Conservation (phyloP, 1,140 invertebrate species). For the Drosophila pandora region DNA sequence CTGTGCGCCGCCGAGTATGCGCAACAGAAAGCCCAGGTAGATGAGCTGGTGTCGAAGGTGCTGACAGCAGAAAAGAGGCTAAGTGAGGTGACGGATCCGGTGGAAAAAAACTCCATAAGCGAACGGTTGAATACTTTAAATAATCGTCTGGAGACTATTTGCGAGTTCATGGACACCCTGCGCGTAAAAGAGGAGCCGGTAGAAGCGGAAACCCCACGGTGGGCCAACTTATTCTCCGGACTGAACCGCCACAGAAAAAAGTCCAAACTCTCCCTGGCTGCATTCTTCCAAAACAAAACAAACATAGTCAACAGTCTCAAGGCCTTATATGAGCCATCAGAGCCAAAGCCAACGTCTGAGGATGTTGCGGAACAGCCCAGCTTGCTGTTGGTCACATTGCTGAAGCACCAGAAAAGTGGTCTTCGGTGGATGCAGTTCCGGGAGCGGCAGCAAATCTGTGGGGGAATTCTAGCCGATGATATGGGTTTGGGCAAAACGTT, state of each 20-base stretch:
- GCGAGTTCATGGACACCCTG: conserved; percentile 29
- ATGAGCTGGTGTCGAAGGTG: conserved; percentile 21
- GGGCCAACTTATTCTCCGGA: conserved; percentile 38
- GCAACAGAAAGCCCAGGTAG: conserved; percentile 24
- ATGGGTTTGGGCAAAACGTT: conserved; percentile 89
- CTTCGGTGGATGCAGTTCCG: conserved; percentile 94
- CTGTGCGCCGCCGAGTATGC: conserved; percentile 24
- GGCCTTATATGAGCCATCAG: conserved; percentile 37
- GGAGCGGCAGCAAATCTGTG: conserved; percentile 86
- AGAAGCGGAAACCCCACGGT: conserved; percentile 15
- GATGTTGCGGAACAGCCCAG: conserved; percentile 31
- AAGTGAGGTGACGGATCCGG: too few relatives aligned
- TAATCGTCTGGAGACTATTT: conserved; percentile 2
- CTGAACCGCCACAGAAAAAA: conserved; percentile 39
- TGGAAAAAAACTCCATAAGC: too few relatives aligned
- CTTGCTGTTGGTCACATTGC: conserved; percentile 23
- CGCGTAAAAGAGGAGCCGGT: conserved; percentile 7
- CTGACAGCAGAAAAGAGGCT: conserved; percentile 18
- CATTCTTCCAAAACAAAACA: conserved; percentile 45
- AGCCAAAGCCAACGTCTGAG: not conserved
- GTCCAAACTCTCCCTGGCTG: conserved; percentile 5
- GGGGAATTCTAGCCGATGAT: conserved; percentile 62
- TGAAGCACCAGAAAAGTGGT: conserved; percentile 84
- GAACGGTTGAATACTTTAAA: conserved; percentile 9
- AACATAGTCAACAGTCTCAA: conserved; percentile 49